Evolutionary conservation across 2,888 invertebrate genomes (phyloP).

Genomic region (Clanis bilineata): DNA sequence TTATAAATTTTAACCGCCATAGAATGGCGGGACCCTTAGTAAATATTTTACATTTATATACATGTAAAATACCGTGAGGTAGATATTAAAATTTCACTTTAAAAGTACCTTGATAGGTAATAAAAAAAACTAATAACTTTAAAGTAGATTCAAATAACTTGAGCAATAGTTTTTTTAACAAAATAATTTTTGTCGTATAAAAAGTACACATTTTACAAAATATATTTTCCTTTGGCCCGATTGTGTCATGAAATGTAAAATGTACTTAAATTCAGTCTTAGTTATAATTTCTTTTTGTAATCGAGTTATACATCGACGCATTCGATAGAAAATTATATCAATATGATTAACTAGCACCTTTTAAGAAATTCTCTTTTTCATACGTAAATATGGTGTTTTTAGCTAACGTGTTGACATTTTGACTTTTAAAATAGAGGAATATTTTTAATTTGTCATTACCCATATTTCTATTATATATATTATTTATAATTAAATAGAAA

Average conservation of each 20-base stretch:
- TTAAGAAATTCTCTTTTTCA: constrained; percentile 62
- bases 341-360: constrained; percentile 35
- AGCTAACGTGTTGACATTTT: constrained; percentile 48
- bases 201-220: background rate
- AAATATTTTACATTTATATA: background rate
- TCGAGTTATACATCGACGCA: too few relatives aligned
- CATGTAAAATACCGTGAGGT: constrained; percentile 1
- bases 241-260: constrained; percentile 13
- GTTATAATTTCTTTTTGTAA: background rate
- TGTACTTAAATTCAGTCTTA: constrained; percentile 19
- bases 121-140: background rate
- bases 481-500: constrained; percentile 54
- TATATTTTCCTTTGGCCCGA: constrained; percentile 12
- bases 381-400: constrained; percentile 60
- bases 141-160: background rate
- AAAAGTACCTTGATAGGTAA: background rate
- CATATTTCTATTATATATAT: constrained; percentile 48
- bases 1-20: too few relatives aligned
- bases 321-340: background rate
- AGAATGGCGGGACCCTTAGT: background rate
- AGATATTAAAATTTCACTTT: background rate
- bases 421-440: constrained; percentile 55
- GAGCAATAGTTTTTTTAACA: background rate
- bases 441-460: constrained; percentile 50
- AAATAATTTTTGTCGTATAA: background rate